phyloP scores from a whole-genome alignment of 2,797 vertebrate species.

The Anguilla obscura region DNA sequence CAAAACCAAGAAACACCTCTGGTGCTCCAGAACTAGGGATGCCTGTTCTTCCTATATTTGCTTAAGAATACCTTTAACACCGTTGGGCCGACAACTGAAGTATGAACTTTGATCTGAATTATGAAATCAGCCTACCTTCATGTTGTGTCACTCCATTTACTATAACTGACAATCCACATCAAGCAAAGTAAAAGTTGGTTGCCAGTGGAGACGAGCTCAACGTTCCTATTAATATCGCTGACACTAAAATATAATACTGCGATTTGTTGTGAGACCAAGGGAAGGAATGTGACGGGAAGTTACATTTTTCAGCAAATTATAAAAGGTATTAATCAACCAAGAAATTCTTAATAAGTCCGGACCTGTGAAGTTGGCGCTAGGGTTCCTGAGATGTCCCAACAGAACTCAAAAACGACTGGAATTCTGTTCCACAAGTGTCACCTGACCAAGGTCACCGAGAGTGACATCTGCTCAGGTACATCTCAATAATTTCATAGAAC shows the following conservation, averaged over 20 bases:
- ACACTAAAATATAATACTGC: background rate
- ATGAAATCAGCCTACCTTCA: background rate
- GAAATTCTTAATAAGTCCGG: background rate
- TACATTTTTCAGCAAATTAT: background rate
- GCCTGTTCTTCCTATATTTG: background rate
- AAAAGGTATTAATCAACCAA: background rate
- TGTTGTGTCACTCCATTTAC: background rate
- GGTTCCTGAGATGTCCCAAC: background rate
- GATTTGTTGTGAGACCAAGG: background rate
- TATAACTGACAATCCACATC: background rate
- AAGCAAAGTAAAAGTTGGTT: background rate
- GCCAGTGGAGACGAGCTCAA: conserved; percentile 17
- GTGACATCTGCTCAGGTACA: background rate
- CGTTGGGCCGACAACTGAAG: background rate
- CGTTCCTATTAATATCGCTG: background rate
- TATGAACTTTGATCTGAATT: background rate
- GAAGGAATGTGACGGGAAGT: background rate
- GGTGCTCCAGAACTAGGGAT: background rate
- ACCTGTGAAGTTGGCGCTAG: background rate
- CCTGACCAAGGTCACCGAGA: background rate
- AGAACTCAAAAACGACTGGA: background rate
- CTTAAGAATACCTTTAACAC: background rate
- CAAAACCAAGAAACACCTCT: background rate
- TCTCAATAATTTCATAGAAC: too few species aligned
- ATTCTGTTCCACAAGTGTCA: background rate